phyloP scores from a whole-genome alignment of 1,140 invertebrate species.

The Trinorchestia longiramus region DNA sequence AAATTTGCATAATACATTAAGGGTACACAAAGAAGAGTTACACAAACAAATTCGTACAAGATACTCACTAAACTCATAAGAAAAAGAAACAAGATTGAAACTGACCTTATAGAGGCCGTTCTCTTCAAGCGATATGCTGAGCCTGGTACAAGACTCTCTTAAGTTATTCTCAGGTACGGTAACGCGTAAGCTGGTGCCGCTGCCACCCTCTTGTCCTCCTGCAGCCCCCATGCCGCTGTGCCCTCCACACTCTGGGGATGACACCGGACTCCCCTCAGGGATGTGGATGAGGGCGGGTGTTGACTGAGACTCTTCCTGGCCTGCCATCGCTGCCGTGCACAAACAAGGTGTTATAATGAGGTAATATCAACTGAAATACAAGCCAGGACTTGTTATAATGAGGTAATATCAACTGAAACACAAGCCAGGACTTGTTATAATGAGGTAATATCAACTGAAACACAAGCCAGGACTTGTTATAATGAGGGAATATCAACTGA shows the following conservation, averaged over 20 bases:
- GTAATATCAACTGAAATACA: neutral
- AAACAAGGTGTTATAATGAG: neutral
- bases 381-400: neutral
- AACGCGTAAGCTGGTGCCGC: constrained; percentile 69
- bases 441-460: neutral
- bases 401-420: neutral
- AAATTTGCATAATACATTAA: neutral
- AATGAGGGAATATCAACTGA: neutral
- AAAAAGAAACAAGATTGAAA: neutral
- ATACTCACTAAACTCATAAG: neutral
- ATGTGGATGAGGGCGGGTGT: constrained; percentile 82
- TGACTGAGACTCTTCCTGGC: constrained; percentile 86
- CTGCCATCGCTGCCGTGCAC: constrained; percentile 73
- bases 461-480: neutral
- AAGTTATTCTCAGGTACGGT: constrained; percentile 82
- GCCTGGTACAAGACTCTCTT: constrained; percentile 85
- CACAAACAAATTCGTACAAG: neutral
- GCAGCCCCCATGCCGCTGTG: neutral
- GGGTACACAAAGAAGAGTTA: neutral
- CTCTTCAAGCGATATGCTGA: constrained; percentile 88
- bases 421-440: neutral
- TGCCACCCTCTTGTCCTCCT: constrained; percentile 38
- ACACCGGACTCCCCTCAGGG: constrained; percentile 72
- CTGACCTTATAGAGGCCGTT: constrained; percentile 84
- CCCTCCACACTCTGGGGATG: constrained; percentile 56